phyloP scores from a whole-genome alignment of 2,797 vertebrate genomes.

The Catamblyrhynchus diadema region DNA sequence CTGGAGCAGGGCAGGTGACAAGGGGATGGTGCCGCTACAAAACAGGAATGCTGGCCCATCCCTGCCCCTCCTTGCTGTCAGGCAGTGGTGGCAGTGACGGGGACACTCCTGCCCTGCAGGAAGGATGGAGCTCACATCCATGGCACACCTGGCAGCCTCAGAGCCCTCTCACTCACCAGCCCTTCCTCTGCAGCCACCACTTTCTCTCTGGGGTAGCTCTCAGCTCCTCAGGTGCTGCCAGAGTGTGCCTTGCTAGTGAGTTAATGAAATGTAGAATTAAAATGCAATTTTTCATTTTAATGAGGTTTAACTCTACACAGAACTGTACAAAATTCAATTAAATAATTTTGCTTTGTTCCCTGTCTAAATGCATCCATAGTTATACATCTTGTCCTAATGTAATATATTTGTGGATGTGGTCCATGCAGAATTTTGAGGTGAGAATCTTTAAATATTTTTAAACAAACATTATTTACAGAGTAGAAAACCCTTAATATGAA shows the following conservation, averaged over 20 bases:
- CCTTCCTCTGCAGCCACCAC: not conserved
- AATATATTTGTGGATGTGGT: not conserved
- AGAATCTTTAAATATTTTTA: not conserved
- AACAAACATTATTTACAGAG: not conserved
- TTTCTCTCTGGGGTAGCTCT: not conserved
- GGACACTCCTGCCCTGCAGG: not conserved
- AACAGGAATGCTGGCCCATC: not conserved
- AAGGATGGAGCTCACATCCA: not conserved
- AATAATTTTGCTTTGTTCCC: not conserved
- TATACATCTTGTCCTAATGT: not conserved
- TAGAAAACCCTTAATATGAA: not conserved
- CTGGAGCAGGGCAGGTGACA: not conserved
- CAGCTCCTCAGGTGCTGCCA: not conserved
- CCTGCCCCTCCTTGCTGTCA: not conserved
- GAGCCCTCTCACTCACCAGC: not conserved
- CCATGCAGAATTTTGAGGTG: not conserved
- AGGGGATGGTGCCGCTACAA: not conserved
- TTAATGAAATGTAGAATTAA: not conserved
- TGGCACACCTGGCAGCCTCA: not conserved
- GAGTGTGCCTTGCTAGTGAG: not conserved
- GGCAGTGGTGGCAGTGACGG: not conserved
- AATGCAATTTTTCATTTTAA: not conserved
- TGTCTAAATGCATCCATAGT: not conserved
- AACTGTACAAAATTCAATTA: not conserved
- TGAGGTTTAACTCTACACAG: not conserved